Percentiles rank a stretch among this genome's conserved stretches.
phyloP scores from a whole-genome alignment of 92 coral and sea anemone genomes.

The Phymanthus crucifer region DNA sequence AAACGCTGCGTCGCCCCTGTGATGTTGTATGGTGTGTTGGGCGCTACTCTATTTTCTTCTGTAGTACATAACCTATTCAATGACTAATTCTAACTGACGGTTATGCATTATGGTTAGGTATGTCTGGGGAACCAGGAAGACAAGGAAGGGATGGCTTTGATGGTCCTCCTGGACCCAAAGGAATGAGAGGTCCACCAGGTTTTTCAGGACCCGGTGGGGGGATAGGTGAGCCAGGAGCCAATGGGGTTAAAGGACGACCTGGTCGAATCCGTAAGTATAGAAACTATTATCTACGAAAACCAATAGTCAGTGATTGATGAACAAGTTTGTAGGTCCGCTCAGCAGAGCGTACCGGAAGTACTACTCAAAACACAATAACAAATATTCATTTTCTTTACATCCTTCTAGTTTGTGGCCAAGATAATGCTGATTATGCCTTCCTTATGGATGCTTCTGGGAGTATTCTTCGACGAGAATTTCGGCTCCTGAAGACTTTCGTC shows the following conservation, averaged over 20 bases:
- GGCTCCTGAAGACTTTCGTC: slow-evolving; percentile 44
- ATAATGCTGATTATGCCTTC: slow-evolving; percentile 75
- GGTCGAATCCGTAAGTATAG: slow-evolving; percentile 24
- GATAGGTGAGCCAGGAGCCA: neutral
- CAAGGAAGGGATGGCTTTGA: slow-evolving; percentile 7
- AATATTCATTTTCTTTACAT: neutral
- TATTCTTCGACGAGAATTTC: slow-evolving; percentile 43
- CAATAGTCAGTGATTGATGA: neutral
- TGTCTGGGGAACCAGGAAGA: slow-evolving; percentile 10
- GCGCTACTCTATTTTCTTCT: too few relatives aligned
- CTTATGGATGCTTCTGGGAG: slow-evolving; percentile 80
- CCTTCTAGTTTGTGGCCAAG: slow-evolving; percentile 78
- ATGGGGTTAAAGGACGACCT: slow-evolving; percentile 28
- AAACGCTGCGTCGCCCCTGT: too few relatives aligned
- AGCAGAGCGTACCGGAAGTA: neutral
- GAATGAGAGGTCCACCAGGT: slow-evolving; percentile 27
- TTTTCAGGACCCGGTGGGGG: neutral
- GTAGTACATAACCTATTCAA: neutral
- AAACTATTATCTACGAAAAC: neutral
- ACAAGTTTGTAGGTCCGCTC: neutral
- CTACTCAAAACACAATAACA: too few relatives aligned
- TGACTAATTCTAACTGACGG: neutral
- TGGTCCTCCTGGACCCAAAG: slow-evolving; percentile 34
- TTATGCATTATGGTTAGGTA: neutral
- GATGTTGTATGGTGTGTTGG: too few relatives aligned